Conservation (phyloP, 2,888 invertebrate species). For the Hemicrepidius hirtus region DNA sequence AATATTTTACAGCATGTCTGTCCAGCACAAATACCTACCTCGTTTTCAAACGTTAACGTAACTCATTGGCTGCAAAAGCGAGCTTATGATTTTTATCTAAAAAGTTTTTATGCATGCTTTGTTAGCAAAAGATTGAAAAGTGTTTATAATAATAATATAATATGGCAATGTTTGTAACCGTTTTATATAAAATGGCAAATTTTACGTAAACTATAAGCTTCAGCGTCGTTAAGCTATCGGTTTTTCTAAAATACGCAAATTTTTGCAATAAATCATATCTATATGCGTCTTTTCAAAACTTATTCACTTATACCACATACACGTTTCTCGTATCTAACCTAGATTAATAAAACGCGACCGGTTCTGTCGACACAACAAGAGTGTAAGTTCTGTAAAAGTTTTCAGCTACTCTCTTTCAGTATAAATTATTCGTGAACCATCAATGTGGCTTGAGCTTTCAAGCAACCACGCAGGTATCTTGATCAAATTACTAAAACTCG, state of each 20-base stretch:
- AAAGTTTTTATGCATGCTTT: too few relatives aligned
- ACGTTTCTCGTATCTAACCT: constrained; percentile 47
- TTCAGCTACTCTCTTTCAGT: constrained; percentile 66
- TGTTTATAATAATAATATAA: not conserved
- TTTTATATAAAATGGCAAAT: constrained; percentile 12
- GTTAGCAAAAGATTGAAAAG: too few relatives aligned
- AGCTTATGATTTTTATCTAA: too few relatives aligned
- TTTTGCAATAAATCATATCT: constrained; percentile 36
- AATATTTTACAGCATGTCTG: too few relatives aligned
- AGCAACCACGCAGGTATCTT: constrained; percentile 65
- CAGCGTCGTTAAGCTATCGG: constrained; percentile 15
- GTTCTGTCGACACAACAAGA: constrained; percentile 48
- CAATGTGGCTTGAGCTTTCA: constrained; percentile 67
- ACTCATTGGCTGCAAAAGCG: too few relatives aligned
- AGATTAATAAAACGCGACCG: constrained; percentile 54
- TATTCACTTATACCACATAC: constrained; percentile 25
- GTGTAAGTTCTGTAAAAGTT: constrained; percentile 61
- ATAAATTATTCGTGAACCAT: constrained; percentile 69
- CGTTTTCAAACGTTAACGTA: too few relatives aligned
- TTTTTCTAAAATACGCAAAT: constrained; percentile 9
- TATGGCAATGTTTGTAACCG: not conserved
- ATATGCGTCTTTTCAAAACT: constrained; percentile 26
- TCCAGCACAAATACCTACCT: too few relatives aligned
- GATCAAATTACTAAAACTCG: constrained; percentile 67
- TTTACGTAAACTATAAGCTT: not conserved